Conservation (phyloP, 2,113 vertebrate genomes). For the Alethe diademata region DNA sequence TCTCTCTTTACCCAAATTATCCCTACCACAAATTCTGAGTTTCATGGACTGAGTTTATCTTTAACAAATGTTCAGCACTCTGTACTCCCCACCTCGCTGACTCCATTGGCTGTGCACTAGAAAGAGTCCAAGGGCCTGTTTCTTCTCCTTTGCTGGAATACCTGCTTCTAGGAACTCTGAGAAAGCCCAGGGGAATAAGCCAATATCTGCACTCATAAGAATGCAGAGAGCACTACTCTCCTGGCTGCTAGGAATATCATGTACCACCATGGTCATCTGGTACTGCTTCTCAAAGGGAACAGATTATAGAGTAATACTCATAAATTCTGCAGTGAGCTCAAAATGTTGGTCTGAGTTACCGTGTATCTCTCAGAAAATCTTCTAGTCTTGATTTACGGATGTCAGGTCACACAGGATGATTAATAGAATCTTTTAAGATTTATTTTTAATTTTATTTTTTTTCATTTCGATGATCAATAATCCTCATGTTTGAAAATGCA, state of each 20-base stretch:
- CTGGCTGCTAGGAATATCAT: not conserved
- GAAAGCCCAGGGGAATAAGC: not conserved
- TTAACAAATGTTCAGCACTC: rapidly evolving
- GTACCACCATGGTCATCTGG: not conserved
- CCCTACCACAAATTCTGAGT: not conserved
- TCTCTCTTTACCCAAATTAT: not conserved
- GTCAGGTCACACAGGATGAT: rapidly evolving
- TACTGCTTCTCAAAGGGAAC: not conserved
- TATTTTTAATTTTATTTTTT: not conserved
- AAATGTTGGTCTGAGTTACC: not conserved
- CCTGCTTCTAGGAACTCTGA: not conserved
- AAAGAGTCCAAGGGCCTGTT: not conserved
- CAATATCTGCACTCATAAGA: not conserved
- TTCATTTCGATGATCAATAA: not conserved
- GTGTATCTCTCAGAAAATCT: not conserved
- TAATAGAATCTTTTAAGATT: not conserved
- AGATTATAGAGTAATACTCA: not conserved
- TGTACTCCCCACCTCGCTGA: not conserved
- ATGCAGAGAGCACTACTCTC: not conserved
- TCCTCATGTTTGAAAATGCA: not conserved
- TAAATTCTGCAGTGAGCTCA: not conserved
- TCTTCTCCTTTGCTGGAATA: not conserved
- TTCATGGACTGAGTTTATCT: not conserved
- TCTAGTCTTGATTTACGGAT: not conserved
- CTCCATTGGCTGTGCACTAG: not conserved